phyloP scores from a whole-genome alignment of 1,140 invertebrate species.

The Triops longicaudatus region DNA sequence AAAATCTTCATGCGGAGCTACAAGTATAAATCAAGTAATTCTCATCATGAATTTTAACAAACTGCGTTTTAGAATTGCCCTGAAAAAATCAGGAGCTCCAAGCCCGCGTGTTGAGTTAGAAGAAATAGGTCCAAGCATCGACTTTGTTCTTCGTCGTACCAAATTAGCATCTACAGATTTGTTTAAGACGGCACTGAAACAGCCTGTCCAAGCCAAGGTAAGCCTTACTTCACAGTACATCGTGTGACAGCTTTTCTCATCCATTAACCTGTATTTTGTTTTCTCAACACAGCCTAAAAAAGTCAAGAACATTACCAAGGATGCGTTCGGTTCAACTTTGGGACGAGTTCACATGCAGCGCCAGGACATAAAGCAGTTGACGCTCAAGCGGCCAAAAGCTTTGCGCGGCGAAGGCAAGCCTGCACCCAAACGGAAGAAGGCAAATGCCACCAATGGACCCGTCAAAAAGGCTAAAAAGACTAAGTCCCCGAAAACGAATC shows the following conservation, averaged over 20 bases:
- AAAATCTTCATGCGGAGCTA: slow-evolving; percentile 80
- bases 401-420: slow-evolving; percentile 45
- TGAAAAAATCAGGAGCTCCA: slow-evolving; percentile 85
- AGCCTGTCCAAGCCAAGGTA: slow-evolving; percentile 73
- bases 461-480: not conserved
- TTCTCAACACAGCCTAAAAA: slow-evolving; percentile 52
- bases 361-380: slow-evolving; percentile 76
- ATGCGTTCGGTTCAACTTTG: slow-evolving; percentile 78
- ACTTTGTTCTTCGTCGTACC: slow-evolving; percentile 72
- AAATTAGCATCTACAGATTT: slow-evolving; percentile 84
- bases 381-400: slow-evolving; percentile 91
- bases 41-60: slow-evolving; percentile 22
- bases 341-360: slow-evolving; percentile 87
- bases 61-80: slow-evolving; percentile 51
- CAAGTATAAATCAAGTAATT: slow-evolving; percentile 48
- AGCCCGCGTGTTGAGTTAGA: slow-evolving; percentile 82
- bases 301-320: slow-evolving; percentile 82
- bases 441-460: not conserved
- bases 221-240: not conserved
- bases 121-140: slow-evolving; percentile 89
- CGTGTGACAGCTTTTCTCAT: no score
- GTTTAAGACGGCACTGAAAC: slow-evolving; percentile 74
- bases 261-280: slow-evolving; percentile 25
- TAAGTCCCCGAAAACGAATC: not conserved
- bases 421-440: not conserved